Percentiles rank a stretch among this genome's conserved stretches.
These are phyloP conservation scores for Archegozetes longisetosus DNA, from an alignment of 1,140 invertebrate species.

Conservation along the genomic window DNA sequence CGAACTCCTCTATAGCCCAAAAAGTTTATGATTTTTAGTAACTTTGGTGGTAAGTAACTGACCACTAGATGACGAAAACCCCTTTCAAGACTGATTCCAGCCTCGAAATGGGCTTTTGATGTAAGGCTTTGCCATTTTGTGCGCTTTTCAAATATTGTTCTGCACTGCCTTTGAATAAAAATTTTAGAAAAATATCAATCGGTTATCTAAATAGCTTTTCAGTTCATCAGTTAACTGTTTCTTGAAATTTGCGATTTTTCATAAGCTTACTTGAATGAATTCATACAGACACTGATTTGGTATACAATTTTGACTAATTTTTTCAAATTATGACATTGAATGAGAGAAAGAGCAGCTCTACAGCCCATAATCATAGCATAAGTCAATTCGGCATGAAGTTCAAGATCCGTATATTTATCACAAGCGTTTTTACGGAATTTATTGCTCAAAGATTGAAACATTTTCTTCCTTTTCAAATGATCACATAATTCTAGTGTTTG, in stretches of 20 bases:
- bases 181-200: neutral
- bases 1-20: slow-evolving; percentile 2
- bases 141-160: slow-evolving; percentile 10
- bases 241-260: neutral
- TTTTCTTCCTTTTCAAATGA: slow-evolving; percentile 4
- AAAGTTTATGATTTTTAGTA: slow-evolving; percentile 10
- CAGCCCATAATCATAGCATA: slow-evolving; percentile 6
- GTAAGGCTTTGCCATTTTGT: slow-evolving; percentile 2
- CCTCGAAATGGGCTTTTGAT: slow-evolving; percentile 7
- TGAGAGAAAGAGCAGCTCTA: too few relatives aligned
- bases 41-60: slow-evolving; percentile 8
- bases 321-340: slow-evolving; percentile 9
- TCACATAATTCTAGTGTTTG: slow-evolving; percentile 1
- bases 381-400: slow-evolving; percentile 10
- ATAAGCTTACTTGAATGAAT: slow-evolving; percentile 1
- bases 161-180: slow-evolving; percentile 1
- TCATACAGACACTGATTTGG: slow-evolving; percentile 1
- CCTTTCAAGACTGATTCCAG: slow-evolving; percentile 6
- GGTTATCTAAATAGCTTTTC: too few relatives aligned
- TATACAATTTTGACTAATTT: slow-evolving; percentile 9
- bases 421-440: slow-evolving; percentile 1
- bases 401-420: slow-evolving; percentile 4
- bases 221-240: neutral
- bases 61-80: slow-evolving; percentile 5
- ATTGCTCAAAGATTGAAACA: neutral